Evolutionary conservation across 2,888 invertebrate genomes (phyloP).

Genomic region (Seira sanloemensis): DNA sequence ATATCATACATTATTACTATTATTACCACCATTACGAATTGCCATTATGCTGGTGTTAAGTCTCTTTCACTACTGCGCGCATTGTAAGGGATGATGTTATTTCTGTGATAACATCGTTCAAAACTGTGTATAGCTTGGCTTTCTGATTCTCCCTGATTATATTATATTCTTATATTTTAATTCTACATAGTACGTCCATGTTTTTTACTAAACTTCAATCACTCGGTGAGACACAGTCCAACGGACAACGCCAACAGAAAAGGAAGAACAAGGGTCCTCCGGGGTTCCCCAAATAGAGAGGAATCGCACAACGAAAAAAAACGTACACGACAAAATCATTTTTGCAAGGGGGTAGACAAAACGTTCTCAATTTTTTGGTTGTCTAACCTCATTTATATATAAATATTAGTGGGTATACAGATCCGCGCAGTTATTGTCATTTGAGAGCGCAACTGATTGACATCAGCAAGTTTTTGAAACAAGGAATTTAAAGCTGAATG

Average conservation of each 20-base stretch:
- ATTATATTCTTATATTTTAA: no score
- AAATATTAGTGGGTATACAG: constrained; percentile 39
- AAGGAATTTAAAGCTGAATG: not conserved
- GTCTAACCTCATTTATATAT: constrained; percentile 30
- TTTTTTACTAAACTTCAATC: constrained; percentile 27
- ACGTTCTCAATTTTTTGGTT: constrained; percentile 5
- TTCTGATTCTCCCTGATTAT: not conserved
- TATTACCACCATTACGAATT: constrained; percentile 19
- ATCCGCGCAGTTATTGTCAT: constrained; percentile 35
- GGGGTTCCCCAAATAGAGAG: constrained; percentile 49
- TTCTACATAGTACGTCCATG: no score
- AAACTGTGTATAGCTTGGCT: not conserved
- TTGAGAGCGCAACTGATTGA: constrained; percentile 37
- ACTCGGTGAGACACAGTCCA: constrained; percentile 46
- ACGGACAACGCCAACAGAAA: constrained; percentile 37
- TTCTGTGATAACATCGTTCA: constrained; percentile 20
- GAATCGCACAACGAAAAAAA: constrained; percentile 24
- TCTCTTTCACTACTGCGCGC: not conserved
- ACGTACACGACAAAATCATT: constrained; percentile 20
- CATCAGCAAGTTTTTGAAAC: constrained; percentile 13
- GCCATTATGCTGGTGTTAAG: constrained; percentile 10
- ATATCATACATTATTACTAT: constrained; percentile 51
- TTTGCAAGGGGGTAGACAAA: constrained; percentile 8
- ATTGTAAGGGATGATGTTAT: constrained; percentile 19
- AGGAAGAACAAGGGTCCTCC: constrained; percentile 43